Conservation (phyloP, 2,797 vertebrate genomes). For the Choloepus didactylus region DNA sequence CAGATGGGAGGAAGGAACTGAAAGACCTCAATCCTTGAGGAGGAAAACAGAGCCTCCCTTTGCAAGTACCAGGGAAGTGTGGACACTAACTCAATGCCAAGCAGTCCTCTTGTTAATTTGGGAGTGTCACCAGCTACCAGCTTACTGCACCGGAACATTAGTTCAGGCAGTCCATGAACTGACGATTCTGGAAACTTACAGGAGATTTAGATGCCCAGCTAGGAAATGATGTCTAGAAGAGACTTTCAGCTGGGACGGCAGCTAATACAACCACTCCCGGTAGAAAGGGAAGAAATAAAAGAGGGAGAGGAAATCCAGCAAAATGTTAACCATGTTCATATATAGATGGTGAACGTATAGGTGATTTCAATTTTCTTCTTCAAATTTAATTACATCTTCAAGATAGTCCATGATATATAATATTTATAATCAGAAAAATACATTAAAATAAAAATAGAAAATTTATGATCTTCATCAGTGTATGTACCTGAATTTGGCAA, state of each 20-base stretch:
- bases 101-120: neutral
- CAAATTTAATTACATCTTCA: neutral
- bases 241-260: neutral
- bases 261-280: neutral
- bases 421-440: neutral
- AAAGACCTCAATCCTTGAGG: constrained; percentile 7
- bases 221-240: neutral
- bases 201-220: neutral
- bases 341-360: neutral
- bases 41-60: constrained; percentile 63
- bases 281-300: neutral
- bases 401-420: neutral
- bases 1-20: constrained; percentile 76
- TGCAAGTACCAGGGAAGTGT: neutral
- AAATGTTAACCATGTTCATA: neutral
- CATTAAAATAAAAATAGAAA: neutral
- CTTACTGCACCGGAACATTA: neutral
- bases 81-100: neutral
- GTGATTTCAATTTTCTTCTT: neutral
- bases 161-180: neutral
- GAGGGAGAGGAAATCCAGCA: neutral
- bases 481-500: neutral
- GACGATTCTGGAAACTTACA: neutral
- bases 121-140: neutral
- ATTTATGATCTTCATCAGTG: neutral